A percentile compares a stretch with the other conserved stretches of the same genome.
These are phyloP conservation scores for Thera obeliscata DNA, from an alignment of 2,888 invertebrate genomes.

Conservation along the genomic window DNA sequence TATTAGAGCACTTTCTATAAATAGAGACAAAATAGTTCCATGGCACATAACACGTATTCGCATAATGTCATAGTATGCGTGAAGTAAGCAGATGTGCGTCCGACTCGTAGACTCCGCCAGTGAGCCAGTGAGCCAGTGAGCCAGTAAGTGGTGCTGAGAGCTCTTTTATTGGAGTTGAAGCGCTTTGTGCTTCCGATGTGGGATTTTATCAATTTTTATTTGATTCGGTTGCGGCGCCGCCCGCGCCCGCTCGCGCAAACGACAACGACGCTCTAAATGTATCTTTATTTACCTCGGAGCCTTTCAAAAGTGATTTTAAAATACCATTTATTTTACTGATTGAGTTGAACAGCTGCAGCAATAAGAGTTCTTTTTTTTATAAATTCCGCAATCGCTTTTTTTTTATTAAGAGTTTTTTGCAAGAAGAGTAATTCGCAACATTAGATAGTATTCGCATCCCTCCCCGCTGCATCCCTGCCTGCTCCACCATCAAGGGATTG, in stretches of 20 bases:
- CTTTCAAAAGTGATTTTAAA: not conserved
- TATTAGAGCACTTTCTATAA: no score
- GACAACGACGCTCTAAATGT: not conserved
- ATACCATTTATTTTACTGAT: not conserved
- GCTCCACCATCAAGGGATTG: not conserved
- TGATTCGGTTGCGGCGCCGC: slow-evolving; percentile 1
- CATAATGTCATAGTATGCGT: no score
- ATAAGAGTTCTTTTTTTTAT: no score
- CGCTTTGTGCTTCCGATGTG: slow-evolving; percentile 13
- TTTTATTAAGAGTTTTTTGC: no score
- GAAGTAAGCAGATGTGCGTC: not conserved
- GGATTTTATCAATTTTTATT: slow-evolving; percentile 22
- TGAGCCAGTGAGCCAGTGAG: no score
- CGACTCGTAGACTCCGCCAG: not conserved
- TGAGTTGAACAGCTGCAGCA: not conserved
- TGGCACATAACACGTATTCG: no score
- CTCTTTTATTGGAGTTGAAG: not conserved
- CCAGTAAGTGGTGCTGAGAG: not conserved
- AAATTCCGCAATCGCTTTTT: no score
- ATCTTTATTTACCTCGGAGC: not conserved
- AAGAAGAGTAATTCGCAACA: no score
- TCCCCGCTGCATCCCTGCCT: not conserved
- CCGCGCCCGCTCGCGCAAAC: no score
- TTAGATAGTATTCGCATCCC: not conserved
- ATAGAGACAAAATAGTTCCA: no score